phyloP scores from a whole-genome alignment of 2,113 vertebrate species.

The Mustelus asterias region DNA sequence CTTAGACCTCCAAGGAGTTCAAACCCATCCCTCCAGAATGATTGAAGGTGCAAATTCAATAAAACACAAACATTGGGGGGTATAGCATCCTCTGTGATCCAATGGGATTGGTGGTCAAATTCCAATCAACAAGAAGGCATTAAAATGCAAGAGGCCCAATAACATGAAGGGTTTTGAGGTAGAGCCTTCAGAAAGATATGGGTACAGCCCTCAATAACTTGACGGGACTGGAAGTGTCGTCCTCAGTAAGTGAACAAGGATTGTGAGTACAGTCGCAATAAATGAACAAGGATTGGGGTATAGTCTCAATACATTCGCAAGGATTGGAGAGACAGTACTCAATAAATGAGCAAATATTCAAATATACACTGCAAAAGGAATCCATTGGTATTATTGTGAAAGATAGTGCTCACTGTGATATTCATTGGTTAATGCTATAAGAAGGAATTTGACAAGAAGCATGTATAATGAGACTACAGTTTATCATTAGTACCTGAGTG shows the following conservation, averaged over 20 bases:
- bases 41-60: background rate
- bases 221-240: background rate
- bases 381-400: background rate
- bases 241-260: background rate
- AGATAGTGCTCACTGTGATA: background rate
- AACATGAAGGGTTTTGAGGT: background rate
- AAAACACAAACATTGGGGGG: background rate
- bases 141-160: background rate
- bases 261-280: background rate
- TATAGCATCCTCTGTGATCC: background rate
- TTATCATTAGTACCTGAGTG: background rate
- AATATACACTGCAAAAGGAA: background rate
- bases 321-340: background rate
- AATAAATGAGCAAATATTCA: background rate
- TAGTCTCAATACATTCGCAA: background rate
- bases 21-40: background rate
- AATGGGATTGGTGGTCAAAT: background rate
- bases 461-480: background rate
- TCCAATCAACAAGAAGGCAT: background rate
- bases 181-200: background rate
- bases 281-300: background rate
- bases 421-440: background rate
- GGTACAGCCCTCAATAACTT: background rate
- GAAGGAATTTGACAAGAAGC: background rate
- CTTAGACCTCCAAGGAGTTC: background rate